Base-by-base conservation (phyloP, 2,888 invertebrate species). In the Amorpha juglandis region DNA sequence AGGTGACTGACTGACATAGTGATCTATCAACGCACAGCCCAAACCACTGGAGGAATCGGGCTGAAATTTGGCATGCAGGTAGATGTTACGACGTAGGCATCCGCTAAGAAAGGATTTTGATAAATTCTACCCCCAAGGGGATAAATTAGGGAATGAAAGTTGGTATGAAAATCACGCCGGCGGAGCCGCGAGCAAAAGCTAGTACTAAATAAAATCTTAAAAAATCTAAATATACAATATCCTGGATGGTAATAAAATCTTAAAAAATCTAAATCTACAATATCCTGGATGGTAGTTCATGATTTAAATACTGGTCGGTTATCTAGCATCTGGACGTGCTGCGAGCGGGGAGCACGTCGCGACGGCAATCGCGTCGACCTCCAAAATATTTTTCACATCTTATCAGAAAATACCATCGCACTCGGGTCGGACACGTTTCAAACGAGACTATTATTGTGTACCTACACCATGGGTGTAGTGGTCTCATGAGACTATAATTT, bases 241-340 rank as follows among this genome's bases (percentile, higher is more conserved):
- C 11, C 45, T 45, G 14, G 45, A 45, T 45, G 7, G 38, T 38
- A n/a, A n/a, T n/a, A n/a, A n/a, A n/a, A n/a, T n/a, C n/a, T n/a
- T n/a, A n/a, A n/a, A n/a, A n/a, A 27, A 27, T 27, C 27, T 4
- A 27, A 27, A 27, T 42, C 42, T 42, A 42, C 42, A 45, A 45
- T 45, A 45, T 45, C 11, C 45, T 45, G 14, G 45, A 45, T 45
- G 7, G 38, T 38, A 45, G 11, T 45, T 35, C 53, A 27, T 87
- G 88, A 89, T 91, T 90, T 89, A 89, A 91, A 90, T 89, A 88
- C 87, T 81, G 74, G 77, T 79, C 69, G 70, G 83, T 33, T 55
- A 53, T 53, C 53, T 53, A 52, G 8, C 38, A 58, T 42, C 42
- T 79, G 79, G 75, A 90, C 91, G 89, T 90, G 89, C 86, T 84